Evolutionary conservation across 2,797 vertebrate species (phyloP).

Genomic region (Eulemur albifrons): DNA sequence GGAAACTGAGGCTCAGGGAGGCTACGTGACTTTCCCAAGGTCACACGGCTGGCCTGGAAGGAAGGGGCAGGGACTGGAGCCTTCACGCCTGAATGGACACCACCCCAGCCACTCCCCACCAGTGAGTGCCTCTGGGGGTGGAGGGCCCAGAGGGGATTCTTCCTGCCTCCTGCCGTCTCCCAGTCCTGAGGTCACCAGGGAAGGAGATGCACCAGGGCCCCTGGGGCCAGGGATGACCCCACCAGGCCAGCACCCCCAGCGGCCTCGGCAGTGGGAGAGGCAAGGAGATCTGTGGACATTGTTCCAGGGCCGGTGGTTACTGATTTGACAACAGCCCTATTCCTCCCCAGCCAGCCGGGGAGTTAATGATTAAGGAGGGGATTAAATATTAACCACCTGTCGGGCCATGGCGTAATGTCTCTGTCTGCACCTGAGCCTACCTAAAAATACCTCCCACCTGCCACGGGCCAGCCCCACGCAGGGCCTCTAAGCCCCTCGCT

Average conservation of each 20-base stretch:
- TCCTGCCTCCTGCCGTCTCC: background rate
- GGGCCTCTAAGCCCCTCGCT: constrained; percentile 27
- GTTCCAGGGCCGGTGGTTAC: constrained; percentile 63
- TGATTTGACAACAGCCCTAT: constrained; percentile 63
- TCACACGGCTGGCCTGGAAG: background rate
- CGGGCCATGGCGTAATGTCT: constrained; percentile 77
- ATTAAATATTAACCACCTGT: constrained; percentile 86
- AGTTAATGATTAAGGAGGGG: constrained; percentile 85
- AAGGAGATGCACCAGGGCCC: background rate
- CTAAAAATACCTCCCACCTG: constrained; percentile 77
- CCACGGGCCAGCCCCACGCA: background rate
- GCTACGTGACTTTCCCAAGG: background rate
- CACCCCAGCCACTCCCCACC: background rate
- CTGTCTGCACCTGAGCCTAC: constrained; percentile 62
- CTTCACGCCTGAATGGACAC: background rate
- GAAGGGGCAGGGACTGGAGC: background rate
- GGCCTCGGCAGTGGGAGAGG: background rate
- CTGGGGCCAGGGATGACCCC: background rate
- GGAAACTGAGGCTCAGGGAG: constrained; percentile 33
- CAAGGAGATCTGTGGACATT: constrained; percentile 37
- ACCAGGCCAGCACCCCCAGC: background rate
- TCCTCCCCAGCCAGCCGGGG: constrained; percentile 56
- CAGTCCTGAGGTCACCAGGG: background rate
- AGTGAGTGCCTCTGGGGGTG: background rate
- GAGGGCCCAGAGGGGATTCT: background rate